These are phyloP conservation scores for Onychorhynchus coronatus DNA, from an alignment of 2,113 vertebrate species.

Conservation along the genomic window DNA sequence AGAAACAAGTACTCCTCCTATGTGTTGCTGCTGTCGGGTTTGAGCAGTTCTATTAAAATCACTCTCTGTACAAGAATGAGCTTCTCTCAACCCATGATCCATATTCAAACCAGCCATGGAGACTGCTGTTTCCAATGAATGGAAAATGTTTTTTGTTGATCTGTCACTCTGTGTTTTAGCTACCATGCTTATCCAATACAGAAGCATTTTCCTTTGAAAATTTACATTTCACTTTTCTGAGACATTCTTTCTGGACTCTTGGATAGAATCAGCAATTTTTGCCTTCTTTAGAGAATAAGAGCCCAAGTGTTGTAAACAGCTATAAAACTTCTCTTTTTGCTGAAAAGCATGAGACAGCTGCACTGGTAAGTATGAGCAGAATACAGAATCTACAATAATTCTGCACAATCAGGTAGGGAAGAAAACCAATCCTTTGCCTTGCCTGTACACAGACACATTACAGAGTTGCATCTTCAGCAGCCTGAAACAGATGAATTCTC, in stretches of 20 bases:
- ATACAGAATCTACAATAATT: background rate
- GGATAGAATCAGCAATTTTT: background rate
- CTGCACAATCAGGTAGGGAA: background rate
- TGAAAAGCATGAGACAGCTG: background rate
- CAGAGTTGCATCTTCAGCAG: slow-evolving; percentile 8
- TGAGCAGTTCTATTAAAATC: background rate
- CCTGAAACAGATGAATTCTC: slow-evolving; percentile 15
- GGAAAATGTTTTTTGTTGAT: background rate
- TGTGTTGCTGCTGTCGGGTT: background rate
- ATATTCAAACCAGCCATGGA: accelerated
- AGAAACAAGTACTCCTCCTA: background rate
- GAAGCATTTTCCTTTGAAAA: background rate
- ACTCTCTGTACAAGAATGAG: background rate
- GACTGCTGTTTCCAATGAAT: background rate
- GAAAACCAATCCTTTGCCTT: background rate
- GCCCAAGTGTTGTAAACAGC: background rate
- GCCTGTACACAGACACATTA: accelerated
- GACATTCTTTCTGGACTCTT: background rate
- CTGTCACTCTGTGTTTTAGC: background rate
- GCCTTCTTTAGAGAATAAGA: background rate
- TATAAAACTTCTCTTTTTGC: background rate
- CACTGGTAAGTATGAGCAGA: background rate
- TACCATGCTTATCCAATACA: background rate
- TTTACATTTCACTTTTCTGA: background rate
- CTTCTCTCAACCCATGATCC: background rate